Conservation (phyloP, 2,888 invertebrate species). For the Andrena chrysosceles region DNA sequence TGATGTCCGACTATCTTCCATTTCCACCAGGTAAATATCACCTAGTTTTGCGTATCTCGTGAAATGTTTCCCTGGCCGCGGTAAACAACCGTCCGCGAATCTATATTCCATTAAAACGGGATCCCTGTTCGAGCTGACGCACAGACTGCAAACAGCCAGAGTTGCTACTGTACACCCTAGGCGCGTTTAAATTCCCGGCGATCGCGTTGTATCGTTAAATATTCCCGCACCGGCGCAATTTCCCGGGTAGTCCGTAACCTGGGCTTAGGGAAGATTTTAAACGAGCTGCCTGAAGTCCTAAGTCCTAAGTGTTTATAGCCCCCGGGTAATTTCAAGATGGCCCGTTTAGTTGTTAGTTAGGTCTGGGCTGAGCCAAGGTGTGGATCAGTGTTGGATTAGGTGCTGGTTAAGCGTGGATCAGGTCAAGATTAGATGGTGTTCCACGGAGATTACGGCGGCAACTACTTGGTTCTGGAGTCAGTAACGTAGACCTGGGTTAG, state of each 20-base stretch:
- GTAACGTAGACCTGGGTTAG: background rate
- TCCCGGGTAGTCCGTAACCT: background rate
- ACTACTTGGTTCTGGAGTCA: background rate
- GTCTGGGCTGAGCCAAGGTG: background rate
- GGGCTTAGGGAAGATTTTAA: no score
- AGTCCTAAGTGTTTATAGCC: no score
- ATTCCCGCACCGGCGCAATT: background rate
- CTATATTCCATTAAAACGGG: conserved; percentile 31
- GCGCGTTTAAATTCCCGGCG: conserved; percentile 18
- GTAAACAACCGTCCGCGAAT: conserved; percentile 38
- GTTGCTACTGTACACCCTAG: background rate
- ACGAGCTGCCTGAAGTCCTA: no score
- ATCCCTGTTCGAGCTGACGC: conserved; percentile 20
- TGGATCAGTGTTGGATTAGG: background rate
- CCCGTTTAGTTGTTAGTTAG: background rate
- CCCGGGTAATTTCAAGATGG: no score
- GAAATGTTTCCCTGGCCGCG: conserved; percentile 20
- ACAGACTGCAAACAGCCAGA: conserved; percentile 32
- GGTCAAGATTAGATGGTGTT: background rate
- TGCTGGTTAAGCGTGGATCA: background rate
- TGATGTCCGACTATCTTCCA: background rate
- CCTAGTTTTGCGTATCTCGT: conserved; percentile 11
- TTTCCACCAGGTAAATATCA: conserved; percentile 33
- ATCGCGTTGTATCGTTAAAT: background rate
- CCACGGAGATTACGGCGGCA: background rate